Conservation (phyloP, 2,797 vertebrate genomes). For the Antennarius maculatus region DNA sequence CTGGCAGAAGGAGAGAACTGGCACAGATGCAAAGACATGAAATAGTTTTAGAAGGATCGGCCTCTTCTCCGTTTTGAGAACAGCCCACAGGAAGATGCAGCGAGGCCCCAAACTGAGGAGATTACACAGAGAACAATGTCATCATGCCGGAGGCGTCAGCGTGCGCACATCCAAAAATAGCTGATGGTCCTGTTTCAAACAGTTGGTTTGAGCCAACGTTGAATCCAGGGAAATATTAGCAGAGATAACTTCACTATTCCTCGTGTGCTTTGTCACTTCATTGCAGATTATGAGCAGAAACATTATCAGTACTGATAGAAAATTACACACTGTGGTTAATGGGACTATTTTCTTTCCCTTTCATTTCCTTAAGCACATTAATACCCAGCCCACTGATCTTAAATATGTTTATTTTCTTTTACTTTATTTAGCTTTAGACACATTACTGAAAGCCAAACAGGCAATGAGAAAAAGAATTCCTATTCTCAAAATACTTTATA, state of each 20-base stretch:
- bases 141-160: constrained; percentile 48
- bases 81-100: constrained; percentile 49
- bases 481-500: constrained; percentile 27
- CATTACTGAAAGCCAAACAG: not conserved
- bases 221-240: constrained; percentile 30
- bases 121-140: constrained; percentile 67
- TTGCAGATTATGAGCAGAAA: constrained; percentile 19
- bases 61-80: constrained; percentile 27
- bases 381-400: not conserved
- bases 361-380: not conserved
- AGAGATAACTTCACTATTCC: constrained; percentile 46
- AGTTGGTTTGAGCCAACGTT: constrained; percentile 50
- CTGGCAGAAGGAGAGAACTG: constrained; percentile 46
- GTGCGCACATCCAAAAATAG: constrained; percentile 58
- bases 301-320: not conserved
- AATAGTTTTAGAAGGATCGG: constrained; percentile 38
- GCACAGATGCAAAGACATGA: constrained; percentile 31
- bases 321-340: not conserved
- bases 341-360: too few relatives aligned
- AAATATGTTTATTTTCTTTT: not conserved
- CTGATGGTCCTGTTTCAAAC: constrained; percentile 32
- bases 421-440: not conserved
- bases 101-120: constrained; percentile 49
- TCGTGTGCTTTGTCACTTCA: constrained; percentile 38
- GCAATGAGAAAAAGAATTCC: constrained; percentile 25